A percentile compares a stretch with the other conserved stretches of the same genome.
These are phyloP conservation scores for Poeciliopsis occidentalis DNA, from an alignment of 2,113 vertebrate species.

Conservation along the genomic window DNA sequence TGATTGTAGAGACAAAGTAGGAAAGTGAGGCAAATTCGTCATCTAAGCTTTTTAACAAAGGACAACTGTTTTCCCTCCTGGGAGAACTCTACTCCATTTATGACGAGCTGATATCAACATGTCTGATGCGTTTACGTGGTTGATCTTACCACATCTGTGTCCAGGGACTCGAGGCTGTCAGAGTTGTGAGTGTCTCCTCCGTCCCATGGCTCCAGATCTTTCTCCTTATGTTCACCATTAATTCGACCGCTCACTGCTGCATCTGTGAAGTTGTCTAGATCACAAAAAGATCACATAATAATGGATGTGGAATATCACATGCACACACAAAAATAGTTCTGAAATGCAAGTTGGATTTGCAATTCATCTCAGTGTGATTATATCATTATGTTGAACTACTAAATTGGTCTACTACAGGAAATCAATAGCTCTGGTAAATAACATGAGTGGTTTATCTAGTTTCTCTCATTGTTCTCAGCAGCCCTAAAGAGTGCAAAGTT, in stretches of 20 bases:
- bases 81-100: not conserved
- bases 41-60: not conserved
- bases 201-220: conserved; percentile 98
- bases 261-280: conserved; percentile 96
- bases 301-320: not conserved
- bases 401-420: not conserved
- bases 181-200: conserved; percentile 86
- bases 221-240: conserved; percentile 97
- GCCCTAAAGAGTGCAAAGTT: not conserved
- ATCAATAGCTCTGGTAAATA: not conserved
- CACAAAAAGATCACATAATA: conserved; percentile 36
- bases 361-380: not conserved
- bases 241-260: conserved; percentile 90
- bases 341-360: not conserved
- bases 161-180: conserved; percentile 92
- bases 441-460: not conserved
- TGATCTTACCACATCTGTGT: conserved; percentile 89
- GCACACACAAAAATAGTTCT: not conserved
- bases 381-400: not conserved
- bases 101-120: too few species aligned
- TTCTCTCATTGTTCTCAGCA: not conserved
- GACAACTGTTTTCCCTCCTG: not conserved
- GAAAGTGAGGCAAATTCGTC: conserved; percentile 5
- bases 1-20: conserved; percentile 54
- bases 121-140: not conserved